phyloP scores from a whole-genome alignment of 2,888 invertebrate genomes.

The Reticulitermes lucifugus region DNA sequence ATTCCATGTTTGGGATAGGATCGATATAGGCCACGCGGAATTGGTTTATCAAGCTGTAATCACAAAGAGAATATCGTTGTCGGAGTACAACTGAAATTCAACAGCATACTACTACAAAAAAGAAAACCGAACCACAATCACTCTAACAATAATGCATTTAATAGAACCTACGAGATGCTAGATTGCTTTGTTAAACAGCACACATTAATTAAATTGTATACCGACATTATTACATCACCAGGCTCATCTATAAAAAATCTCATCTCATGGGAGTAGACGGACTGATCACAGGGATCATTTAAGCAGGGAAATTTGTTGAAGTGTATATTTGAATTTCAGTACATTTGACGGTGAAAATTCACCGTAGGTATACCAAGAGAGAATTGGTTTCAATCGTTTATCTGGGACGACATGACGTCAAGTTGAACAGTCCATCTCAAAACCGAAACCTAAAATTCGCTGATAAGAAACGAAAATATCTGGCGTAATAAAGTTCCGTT shows the following conservation, averaged over 20 bases:
- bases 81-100: neutral
- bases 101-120: neutral
- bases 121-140: neutral
- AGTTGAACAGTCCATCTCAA: neutral
- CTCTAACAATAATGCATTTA: neutral
- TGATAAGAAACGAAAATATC: neutral
- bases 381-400: neutral
- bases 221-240: neutral
- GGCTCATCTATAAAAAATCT: neutral
- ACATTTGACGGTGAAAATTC: neutral
- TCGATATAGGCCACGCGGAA: too few species aligned
- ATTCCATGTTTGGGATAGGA: too few species aligned
- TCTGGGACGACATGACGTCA: neutral
- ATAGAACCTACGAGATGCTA: neutral
- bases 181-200: slow-evolving; percentile 4
- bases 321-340: neutral
- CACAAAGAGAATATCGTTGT: neutral
- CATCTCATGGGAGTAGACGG: neutral
- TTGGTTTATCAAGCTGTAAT: neutral
- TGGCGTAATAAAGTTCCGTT: too few species aligned
- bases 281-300: neutral
- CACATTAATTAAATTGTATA: neutral
- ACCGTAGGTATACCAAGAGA: neutral
- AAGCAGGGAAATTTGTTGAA: neutral
- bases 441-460: neutral